phyloP scores from a whole-genome alignment of 2,888 invertebrate species.

The Eulithis testata region DNA sequence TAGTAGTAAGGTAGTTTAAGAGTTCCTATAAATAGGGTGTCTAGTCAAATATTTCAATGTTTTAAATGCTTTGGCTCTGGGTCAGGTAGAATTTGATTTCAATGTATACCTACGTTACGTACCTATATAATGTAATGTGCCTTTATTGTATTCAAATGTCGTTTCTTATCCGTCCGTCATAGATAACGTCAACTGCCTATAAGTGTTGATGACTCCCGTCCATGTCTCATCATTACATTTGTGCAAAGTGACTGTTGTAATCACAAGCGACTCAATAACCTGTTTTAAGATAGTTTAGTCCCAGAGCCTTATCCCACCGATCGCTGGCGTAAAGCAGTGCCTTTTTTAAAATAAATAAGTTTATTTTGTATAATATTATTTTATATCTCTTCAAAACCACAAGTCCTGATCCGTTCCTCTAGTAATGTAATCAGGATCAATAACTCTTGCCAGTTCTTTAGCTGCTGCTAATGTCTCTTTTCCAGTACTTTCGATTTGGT shows the following conservation, averaged over 20 bases:
- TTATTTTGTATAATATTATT: conserved; percentile 54
- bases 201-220: neutral
- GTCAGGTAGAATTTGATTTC: neutral
- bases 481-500: conserved; percentile 47
- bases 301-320: conserved; percentile 33
- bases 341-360: conserved; percentile 56
- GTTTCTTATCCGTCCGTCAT: neutral
- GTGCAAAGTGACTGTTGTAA: neutral
- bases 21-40: conserved; percentile 29
- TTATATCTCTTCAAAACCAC: conserved; percentile 49
- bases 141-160: neutral
- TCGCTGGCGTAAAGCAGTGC: conserved; percentile 49
- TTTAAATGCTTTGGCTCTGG: conserved; percentile 25
- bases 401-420: conserved; percentile 17
- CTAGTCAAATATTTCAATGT: conserved; percentile 34
- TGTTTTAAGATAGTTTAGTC: conserved; percentile 1
- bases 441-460: conserved; percentile 41
- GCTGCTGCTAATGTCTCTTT: conserved; percentile 49
- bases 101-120: neutral
- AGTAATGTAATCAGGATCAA: conserved; percentile 29
- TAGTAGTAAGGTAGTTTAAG: conserved; percentile 25
- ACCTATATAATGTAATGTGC: neutral
- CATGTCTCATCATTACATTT: neutral
- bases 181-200: neutral
- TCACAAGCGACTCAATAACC: neutral